These are phyloP conservation scores for Moxostoma hubbsi DNA, from an alignment of 2,797 vertebrate species.

Conservation along the genomic window DNA sequence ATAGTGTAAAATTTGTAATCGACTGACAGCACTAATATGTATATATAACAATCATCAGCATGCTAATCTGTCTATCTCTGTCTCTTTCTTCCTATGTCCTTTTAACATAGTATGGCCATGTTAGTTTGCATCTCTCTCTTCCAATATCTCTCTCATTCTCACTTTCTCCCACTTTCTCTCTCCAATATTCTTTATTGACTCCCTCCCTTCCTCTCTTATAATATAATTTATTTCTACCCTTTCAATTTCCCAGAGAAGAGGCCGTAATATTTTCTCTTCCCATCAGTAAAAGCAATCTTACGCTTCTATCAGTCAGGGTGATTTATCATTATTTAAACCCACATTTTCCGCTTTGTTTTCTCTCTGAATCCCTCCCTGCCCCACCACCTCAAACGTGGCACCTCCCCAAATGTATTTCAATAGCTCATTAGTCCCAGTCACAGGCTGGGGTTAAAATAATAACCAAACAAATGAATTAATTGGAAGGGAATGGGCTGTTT, in stretches of 20 bases:
- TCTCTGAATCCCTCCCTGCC: conserved; percentile 41
- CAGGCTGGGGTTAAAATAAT: conserved; percentile 59
- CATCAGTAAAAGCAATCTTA: conserved; percentile 63
- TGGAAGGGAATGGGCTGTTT: conserved; percentile 52
- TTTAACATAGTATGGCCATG: conserved; percentile 26
- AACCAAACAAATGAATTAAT: conserved; percentile 61
- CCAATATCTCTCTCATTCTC: conserved; percentile 32
- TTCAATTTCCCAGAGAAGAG: conserved; percentile 63
- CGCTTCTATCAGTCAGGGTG: conserved; percentile 61
- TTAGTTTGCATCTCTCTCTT: conserved; percentile 34
- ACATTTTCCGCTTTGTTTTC: conserved; percentile 42
- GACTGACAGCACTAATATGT: no score
- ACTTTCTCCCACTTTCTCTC: conserved; percentile 43
- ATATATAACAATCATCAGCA: conserved; percentile 30
- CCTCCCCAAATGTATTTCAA: conserved; percentile 58
- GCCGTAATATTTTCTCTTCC: conserved; percentile 61
- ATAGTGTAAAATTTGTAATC: no score
- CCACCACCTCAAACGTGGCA: conserved; percentile 43
- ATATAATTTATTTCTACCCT: conserved; percentile 65
- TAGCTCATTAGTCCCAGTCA: conserved; percentile 64
- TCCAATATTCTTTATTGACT: conserved; percentile 49
- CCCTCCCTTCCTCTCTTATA: conserved; percentile 52
- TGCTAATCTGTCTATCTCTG: conserved; percentile 5
- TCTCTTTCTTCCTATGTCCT: conserved; percentile 4
- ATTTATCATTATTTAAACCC: conserved; percentile 63